A percentile compares a stretch with the other conserved stretches of the same genome.
Conservation (phyloP, 2,888 invertebrate species). For the Eumerus sabulonum region DNA sequence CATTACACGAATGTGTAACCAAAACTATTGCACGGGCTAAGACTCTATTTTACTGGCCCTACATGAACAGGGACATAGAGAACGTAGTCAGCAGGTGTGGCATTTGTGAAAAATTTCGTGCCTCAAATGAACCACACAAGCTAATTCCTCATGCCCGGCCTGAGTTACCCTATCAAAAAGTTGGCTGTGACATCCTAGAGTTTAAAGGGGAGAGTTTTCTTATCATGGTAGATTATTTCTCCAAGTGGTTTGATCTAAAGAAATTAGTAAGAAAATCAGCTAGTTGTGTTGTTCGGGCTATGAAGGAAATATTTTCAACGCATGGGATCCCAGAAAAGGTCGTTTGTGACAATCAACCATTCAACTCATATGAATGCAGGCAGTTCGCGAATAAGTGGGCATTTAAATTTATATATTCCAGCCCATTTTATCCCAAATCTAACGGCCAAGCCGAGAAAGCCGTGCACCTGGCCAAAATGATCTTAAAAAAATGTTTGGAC, state of each 20-base stretch:
- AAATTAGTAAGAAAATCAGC: conserved; percentile 11
- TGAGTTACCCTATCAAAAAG: conserved; percentile 6
- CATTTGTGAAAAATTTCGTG: conserved; percentile 16
- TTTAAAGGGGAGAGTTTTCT: conserved; percentile 12
- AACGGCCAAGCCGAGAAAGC: conserved; percentile 27
- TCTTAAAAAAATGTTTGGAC: no score
- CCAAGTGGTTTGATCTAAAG: conserved; percentile 29
- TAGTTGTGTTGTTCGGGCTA: neutral
- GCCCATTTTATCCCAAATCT: no score
- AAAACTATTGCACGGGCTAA: conserved; percentile 28
- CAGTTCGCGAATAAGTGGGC: conserved; percentile 28
- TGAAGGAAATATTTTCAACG: conserved; percentile 14
- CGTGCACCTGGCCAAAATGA: conserved; percentile 9
- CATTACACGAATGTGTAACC: conserved; percentile 7
- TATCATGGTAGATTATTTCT: conserved; percentile 18
- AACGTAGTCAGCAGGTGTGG: neutral
- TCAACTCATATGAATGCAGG: conserved; percentile 28
- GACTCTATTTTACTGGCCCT: neutral
- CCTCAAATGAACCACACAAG: neutral
- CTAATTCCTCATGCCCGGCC: conserved; percentile 5
- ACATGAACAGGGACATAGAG: conserved; percentile 5
- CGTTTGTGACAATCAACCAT: conserved; percentile 19
- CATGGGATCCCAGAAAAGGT: conserved; percentile 19
- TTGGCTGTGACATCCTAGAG: conserved; percentile 14
- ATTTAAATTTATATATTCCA: conserved; percentile 22